These are phyloP conservation scores for Hybos culiciformis DNA, from an alignment of 2,888 invertebrate species.

Conservation along the genomic window DNA sequence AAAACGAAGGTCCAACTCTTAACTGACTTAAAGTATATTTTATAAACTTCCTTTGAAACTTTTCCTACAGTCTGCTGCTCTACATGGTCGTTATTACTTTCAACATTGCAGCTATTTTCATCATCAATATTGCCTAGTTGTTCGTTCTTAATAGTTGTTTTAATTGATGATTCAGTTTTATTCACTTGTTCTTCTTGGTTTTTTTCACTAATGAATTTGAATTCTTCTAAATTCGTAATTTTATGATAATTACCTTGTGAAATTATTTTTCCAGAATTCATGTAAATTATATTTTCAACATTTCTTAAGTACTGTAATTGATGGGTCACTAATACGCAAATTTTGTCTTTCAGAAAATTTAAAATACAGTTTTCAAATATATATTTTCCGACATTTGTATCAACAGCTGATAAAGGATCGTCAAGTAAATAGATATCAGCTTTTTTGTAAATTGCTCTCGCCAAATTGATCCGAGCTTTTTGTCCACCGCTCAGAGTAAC, in stretches of 20 bases:
- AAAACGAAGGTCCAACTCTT: conserved; percentile 36
- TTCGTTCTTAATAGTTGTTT: conserved; percentile 28
- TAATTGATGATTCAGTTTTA: conserved; percentile 18
- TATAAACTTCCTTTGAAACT: conserved; percentile 45
- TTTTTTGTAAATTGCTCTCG: conserved; percentile 59
- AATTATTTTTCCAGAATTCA: conserved; percentile 36
- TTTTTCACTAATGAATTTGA: conserved; percentile 28
- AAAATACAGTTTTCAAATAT: conserved; percentile 60
- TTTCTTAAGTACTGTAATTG: conserved; percentile 49
- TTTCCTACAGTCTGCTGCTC: conserved; percentile 49
- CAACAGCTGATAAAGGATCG: conserved; percentile 67
- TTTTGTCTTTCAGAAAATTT: conserved; percentile 45
- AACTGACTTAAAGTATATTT: conserved; percentile 42
- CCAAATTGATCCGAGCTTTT: conserved; percentile 60
- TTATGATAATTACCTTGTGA: conserved; percentile 33
- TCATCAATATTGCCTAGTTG: conserved; percentile 24
- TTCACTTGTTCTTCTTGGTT: conserved; percentile 25
- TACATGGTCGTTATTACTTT: conserved; percentile 34
- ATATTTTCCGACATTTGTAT: conserved; percentile 60
- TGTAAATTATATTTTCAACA: conserved; percentile 40
- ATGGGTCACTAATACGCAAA: conserved; percentile 57
- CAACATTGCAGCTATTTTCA: conserved; percentile 22
- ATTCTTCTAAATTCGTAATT: conserved; percentile 43
- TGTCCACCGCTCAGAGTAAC: conserved; percentile 62
- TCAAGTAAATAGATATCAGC: conserved; percentile 64